Base-by-base conservation (phyloP, 2,797 vertebrate genomes). In the Taeniopygia guttata region DNA sequence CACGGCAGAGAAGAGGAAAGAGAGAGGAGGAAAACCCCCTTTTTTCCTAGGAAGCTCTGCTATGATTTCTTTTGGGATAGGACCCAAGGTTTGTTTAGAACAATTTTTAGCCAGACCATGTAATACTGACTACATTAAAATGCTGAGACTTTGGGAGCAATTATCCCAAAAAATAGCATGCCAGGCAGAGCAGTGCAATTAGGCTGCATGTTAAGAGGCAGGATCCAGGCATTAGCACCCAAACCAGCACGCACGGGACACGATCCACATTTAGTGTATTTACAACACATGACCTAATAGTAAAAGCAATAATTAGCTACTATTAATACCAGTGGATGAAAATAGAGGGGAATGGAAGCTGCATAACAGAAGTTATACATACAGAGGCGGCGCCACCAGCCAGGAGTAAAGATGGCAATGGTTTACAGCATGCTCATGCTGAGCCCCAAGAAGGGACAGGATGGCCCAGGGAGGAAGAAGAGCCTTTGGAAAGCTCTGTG, bases 241-340 rank as follows among this genome's bases (percentile, higher is more conserved):
- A 54, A 58, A 62, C 49, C 77, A 6, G 89, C 51, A 2, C n/a
- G 4, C 56, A 7, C 15, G 12, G 90, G 95, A 89, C 25, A 79
- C 23, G 2, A 20, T 43, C 75, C 25, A 68, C 90, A 85, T 78
- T 90, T 38, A 83, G 62, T 75, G 84, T 91, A 85, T 92, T 96
- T 95, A 94, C 95, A 89, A 87, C 90, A 91, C 92, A 75, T 29
- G 78, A 91, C 75, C 92, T 81, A n/a, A 94, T 89, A 96, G 94
- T 92, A 93, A 95, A 95, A 95, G 93, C 92, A 96, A 84, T 95
- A 92, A 96, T 87, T 92, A 94, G 92, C 91, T 95, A 81, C 84
- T 92, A 91, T 89, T 94, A 95, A 95, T 96, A 92, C 43, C 55
- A 32, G 11, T 26, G 62, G 73, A 92, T 91, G 85, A 75, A 92